phyloP scores from a whole-genome alignment of 2,888 invertebrate species.

The Druceiella hillmani region DNA sequence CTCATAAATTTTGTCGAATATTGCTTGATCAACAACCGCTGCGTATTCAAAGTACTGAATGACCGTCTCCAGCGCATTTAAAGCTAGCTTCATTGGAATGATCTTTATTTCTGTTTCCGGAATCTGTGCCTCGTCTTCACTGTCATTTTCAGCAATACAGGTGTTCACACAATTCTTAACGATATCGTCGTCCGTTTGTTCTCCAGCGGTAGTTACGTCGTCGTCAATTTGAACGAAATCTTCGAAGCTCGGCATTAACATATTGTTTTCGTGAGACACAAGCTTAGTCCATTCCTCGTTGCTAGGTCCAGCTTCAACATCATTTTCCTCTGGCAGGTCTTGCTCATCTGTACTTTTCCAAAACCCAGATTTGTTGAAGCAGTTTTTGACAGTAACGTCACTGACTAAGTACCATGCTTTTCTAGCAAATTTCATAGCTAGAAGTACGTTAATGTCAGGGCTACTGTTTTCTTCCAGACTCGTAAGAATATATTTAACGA shows the following conservation, averaged over 20 bases:
- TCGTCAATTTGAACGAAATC: slow-evolving; percentile 21
- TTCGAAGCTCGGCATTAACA: slow-evolving; percentile 14
- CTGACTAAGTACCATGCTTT: too few species aligned
- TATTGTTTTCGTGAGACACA: slow-evolving; percentile 17
- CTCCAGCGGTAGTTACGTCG: too few species aligned
- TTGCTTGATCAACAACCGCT: slow-evolving; percentile 20
- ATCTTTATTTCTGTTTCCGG: slow-evolving; percentile 22
- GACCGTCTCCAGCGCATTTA: slow-evolving; percentile 21
- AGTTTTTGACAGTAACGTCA: too few species aligned
- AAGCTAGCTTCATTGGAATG: slow-evolving; percentile 21
- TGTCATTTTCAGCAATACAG: slow-evolving; percentile 20
- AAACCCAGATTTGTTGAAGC: slow-evolving; percentile 24
- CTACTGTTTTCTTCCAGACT: slow-evolving; percentile 17
- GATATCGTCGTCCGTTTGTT: too few species aligned
- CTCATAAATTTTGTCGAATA: slow-evolving; percentile 22
- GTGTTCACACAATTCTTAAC: slow-evolving; percentile 18
- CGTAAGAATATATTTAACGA: slow-evolving; percentile 17
- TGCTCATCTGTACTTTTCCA: slow-evolving; percentile 18
- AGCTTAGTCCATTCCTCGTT: slow-evolving; percentile 22
- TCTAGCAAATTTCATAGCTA: slow-evolving; percentile 20
- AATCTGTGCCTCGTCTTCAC: slow-evolving; percentile 24
- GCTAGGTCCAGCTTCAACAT: slow-evolving; percentile 22
- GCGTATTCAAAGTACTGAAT: slow-evolving; percentile 20
- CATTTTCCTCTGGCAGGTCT: slow-evolving; percentile 19
- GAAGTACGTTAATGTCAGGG: slow-evolving; percentile 20